These are phyloP conservation scores for Corythoichthys intestinalis DNA, from an alignment of 2,113 vertebrate genomes.

Conservation along the genomic window DNA sequence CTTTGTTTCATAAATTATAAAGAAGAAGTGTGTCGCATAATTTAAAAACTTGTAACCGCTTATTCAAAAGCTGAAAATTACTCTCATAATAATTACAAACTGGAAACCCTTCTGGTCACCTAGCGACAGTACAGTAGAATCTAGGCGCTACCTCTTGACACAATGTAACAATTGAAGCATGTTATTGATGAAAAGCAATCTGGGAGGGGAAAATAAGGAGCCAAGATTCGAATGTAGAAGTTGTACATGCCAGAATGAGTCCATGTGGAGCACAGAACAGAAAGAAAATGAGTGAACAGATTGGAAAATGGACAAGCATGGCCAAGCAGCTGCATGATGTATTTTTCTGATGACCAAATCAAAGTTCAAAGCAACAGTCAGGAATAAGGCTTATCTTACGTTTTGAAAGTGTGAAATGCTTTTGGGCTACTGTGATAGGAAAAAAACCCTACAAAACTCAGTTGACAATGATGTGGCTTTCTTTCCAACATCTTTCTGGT, in stretches of 20 bases:
- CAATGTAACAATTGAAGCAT: not conserved
- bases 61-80: too few species aligned
- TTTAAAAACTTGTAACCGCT: too few species aligned
- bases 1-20: too few species aligned
- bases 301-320: conserved; percentile 9
- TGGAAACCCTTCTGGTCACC: not conserved
- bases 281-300: conserved; percentile 7
- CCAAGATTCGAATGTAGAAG: not conserved
- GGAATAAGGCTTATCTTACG: not conserved
- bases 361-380: not conserved
- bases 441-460: too few species aligned
- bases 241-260: not conserved
- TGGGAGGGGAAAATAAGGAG: not conserved
- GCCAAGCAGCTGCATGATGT: not conserved
- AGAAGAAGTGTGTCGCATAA: too few species aligned
- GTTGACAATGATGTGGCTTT: too few species aligned
- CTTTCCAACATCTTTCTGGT: too few species aligned
- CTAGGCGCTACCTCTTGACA: not conserved
- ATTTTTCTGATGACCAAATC: not conserved
- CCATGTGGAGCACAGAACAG: not conserved
- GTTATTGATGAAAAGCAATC: conserved; percentile 5
- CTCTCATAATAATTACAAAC: not conserved
- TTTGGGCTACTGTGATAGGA: not conserved
- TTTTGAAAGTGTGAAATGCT: not conserved
- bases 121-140: not conserved